Conservation (phyloP, 2,888 invertebrate genomes). For the Gastrophysa polygoni region DNA sequence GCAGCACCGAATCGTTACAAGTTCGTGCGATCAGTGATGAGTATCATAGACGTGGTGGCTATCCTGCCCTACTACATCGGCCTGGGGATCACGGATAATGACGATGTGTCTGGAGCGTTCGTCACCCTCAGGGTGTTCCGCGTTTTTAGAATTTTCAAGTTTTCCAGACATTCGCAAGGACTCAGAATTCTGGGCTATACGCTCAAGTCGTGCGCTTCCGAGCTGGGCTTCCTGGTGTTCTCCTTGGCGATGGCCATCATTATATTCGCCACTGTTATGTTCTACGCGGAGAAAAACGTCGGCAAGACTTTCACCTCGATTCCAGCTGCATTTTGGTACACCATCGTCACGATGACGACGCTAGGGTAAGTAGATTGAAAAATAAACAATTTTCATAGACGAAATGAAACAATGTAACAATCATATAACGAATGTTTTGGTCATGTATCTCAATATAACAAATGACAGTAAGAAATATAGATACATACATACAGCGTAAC, state of each 20-base stretch:
- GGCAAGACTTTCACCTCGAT: conserved; percentile 98
- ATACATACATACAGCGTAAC: no score
- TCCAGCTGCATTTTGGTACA: conserved; percentile 99
- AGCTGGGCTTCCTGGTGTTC: conserved; percentile 98
- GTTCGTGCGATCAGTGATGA: conserved; percentile 98
- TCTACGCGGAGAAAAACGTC: conserved; percentile 99
- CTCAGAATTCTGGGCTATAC: conserved; percentile 98
- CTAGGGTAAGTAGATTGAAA: conserved; percentile 80
- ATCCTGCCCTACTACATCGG: conserved; percentile 99
- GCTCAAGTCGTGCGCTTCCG: conserved; percentile 97
- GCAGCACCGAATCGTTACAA: conserved; percentile 99
- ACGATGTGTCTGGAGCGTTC: conserved; percentile 98
- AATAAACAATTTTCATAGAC: neutral
- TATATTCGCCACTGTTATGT: conserved; percentile 99
- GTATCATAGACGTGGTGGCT: conserved; percentile 98
- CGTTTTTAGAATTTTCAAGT: conserved; percentile 99
- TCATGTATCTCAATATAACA: no score
- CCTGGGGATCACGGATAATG: conserved; percentile 95
- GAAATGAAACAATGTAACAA: no score
- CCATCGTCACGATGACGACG: conserved; percentile 99
- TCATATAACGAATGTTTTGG: no score
- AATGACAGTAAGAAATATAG: no score
- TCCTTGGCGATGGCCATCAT: conserved; percentile 99
- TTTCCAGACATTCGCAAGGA: conserved; percentile 99
- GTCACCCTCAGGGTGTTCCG: conserved; percentile 98